Evolutionary conservation across 2,888 invertebrate genomes (phyloP), one percentile per base, ranked within the genome.

Genomic region (Harpagoxenus sublaevis): DNA sequence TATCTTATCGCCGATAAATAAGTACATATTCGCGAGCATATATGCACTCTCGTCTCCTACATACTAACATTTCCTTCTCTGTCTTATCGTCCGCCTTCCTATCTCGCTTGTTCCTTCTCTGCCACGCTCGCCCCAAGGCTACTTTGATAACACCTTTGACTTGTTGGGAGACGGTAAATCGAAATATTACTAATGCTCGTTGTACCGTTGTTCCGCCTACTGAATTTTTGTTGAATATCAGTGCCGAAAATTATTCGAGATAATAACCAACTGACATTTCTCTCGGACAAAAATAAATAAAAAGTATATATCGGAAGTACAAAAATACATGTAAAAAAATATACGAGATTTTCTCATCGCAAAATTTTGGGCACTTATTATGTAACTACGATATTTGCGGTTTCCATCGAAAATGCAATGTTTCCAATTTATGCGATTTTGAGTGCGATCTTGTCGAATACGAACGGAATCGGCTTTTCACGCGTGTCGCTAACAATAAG

Each of bases 1-100:
- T 91, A 92, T 92, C 92, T 91, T 92, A 91, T 92, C 91, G 88
- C 73, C 87, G 89, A 91, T 92, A 92, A 92, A 89, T 89, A 90
- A 89, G 87, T 91, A 89, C 87, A 88, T 88, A 88, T 89, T 90
- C 90, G 88, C 87, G 87, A 89, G 87, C 90, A 84, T 90, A 84
- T 88, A 86, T 88, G 87, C 87, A 84, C 87, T 84, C 82, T 73
- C 83, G 75, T 83, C 83, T 77, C 82, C 86, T 62, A 60, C 60
- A 23, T 55, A 84, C 85, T 84, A 66, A 78, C 88, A 73, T 68
- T 83, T 83, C 73, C 78, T 85, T 86, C 89, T 89, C 86, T 87
- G 60, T 79, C 79, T 79, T 60, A 70, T 70, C 60, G 48, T 6
- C 9, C 35, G 57, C 12, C 48, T 39, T 60, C 60, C 60, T 51